Evolutionary conservation across 2,113 vertebrate genomes (phyloP).

Genomic region (Columba livia): DNA sequence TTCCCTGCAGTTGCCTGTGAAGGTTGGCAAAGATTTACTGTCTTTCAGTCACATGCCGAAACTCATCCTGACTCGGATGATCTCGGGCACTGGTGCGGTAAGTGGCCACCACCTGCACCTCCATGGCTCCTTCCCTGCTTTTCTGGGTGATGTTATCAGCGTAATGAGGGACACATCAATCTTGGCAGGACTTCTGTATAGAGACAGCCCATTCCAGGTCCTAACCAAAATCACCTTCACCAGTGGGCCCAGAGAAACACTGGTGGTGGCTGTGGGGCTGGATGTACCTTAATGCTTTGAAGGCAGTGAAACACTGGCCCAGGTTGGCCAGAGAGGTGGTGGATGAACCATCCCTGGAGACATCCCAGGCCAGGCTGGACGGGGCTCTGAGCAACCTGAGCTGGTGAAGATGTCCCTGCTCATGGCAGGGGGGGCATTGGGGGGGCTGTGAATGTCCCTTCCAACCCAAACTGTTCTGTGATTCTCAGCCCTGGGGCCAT

Average conservation of each 20-base stretch:
- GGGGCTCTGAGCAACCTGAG: no score
- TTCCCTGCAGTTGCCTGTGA: not conserved
- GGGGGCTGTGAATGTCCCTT: no score
- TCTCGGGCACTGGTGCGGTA: not conserved
- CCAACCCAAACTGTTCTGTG: no score
- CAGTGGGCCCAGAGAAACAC: accelerated
- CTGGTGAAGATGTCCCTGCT: no score
- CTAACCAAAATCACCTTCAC: not conserved
- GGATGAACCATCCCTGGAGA: no score
- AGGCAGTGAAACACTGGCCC: no score
- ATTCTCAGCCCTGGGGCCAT: accelerated
- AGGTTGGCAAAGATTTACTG: not conserved
- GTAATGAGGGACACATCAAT: accelerated
- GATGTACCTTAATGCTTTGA: accelerated
- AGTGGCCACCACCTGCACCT: not conserved
- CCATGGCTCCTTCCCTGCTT: not conserved
- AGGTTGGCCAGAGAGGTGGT: no score
- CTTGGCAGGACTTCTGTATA: accelerated
- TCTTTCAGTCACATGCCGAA: not conserved
- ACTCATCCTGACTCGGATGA: accelerated
- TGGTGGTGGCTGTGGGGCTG: not conserved
- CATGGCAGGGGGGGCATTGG: no score
- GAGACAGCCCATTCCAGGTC: not conserved
- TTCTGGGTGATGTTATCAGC: not conserved
- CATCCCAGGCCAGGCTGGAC: no score